Conservation (phyloP, 2,888 invertebrate genomes). For the Epirrita christyi region DNA sequence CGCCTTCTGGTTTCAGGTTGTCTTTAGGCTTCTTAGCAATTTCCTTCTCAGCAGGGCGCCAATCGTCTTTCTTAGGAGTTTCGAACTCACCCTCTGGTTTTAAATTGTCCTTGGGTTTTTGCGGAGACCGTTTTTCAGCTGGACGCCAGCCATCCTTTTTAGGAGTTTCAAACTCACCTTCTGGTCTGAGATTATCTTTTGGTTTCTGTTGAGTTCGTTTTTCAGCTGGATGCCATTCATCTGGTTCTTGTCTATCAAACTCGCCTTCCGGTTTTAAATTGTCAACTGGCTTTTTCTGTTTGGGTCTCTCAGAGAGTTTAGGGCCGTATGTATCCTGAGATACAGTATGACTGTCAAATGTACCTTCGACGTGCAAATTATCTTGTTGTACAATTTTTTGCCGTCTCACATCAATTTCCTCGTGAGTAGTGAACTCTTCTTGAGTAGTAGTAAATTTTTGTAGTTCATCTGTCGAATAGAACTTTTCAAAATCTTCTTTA, state of each 20-base stretch:
- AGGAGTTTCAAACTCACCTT: slow-evolving; percentile 83
- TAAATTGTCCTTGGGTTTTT: slow-evolving; percentile 62
- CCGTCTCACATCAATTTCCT: slow-evolving; percentile 81
- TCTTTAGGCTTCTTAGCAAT: slow-evolving; percentile 83
- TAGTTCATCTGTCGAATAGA: slow-evolving; percentile 84
- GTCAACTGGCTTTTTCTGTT: slow-evolving; percentile 82
- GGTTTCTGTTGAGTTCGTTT: slow-evolving; percentile 66
- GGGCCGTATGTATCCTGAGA: slow-evolving; percentile 67
- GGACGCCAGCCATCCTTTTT: slow-evolving; percentile 59
- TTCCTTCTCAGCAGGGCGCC: slow-evolving; percentile 81
- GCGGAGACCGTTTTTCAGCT: slow-evolving; percentile 24
- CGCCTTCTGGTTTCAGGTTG: slow-evolving; percentile 85
- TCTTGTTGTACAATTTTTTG: slow-evolving; percentile 72
- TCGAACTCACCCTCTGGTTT: slow-evolving; percentile 73
- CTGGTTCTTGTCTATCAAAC: slow-evolving; percentile 57
- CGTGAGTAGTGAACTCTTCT: slow-evolving; percentile 87
- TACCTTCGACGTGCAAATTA: slow-evolving; percentile 80
- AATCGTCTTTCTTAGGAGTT: slow-evolving; percentile 47
- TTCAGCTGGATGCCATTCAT: slow-evolving; percentile 74
- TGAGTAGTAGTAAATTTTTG: slow-evolving; percentile 87
- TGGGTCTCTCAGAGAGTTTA: slow-evolving; percentile 73
- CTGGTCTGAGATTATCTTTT: slow-evolving; percentile 80
- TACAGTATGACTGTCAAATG: slow-evolving; percentile 77
- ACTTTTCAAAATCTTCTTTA: slow-evolving; percentile 89
- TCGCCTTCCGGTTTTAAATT: slow-evolving; percentile 85